phyloP scores from a whole-genome alignment of 2,113 vertebrate species.

The Calcarius ornatus region DNA sequence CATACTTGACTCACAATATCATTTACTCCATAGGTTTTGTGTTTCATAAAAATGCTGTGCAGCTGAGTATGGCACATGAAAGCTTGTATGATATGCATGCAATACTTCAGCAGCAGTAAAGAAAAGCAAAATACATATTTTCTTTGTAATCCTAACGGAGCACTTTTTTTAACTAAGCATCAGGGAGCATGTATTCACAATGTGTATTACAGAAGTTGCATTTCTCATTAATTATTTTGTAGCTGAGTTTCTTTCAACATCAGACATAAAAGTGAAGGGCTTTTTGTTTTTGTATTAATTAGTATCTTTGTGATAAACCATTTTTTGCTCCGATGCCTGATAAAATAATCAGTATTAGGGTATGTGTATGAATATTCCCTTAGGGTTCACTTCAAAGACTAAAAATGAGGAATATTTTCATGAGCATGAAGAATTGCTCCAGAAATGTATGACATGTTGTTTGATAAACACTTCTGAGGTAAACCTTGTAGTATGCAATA shows the following conservation, averaged over 20 bases:
- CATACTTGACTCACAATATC: neutral
- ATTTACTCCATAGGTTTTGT: neutral
- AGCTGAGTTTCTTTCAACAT: conserved; percentile 30
- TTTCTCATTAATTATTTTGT: conserved; percentile 54
- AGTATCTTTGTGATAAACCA: conserved; percentile 47
- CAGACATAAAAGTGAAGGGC: conserved; percentile 41
- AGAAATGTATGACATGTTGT: neutral
- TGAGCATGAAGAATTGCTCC: conserved; percentile 4
- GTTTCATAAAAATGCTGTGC: neutral
- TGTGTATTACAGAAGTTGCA: neutral
- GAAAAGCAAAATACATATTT: neutral
- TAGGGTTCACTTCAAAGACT: conserved; percentile 47
- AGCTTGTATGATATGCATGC: neutral
- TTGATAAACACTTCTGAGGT: conserved; percentile 48
- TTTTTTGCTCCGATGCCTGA: conserved; percentile 19
- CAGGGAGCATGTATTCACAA: neutral
- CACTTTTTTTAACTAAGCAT: neutral
- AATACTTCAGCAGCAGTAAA: neutral
- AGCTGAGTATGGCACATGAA: neutral
- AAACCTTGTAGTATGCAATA: neutral
- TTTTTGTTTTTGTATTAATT: conserved; percentile 60
- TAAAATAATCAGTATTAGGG: conserved; percentile 44
- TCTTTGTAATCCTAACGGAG: conserved; percentile 5
- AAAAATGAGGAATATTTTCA: conserved; percentile 33
- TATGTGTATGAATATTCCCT: conserved; percentile 11